Percentiles rank a stretch among this genome's conserved stretches.
These are phyloP conservation scores for Tautogolabrus adspersus DNA, from an alignment of 2,113 vertebrate genomes.

Conservation along the genomic window DNA sequence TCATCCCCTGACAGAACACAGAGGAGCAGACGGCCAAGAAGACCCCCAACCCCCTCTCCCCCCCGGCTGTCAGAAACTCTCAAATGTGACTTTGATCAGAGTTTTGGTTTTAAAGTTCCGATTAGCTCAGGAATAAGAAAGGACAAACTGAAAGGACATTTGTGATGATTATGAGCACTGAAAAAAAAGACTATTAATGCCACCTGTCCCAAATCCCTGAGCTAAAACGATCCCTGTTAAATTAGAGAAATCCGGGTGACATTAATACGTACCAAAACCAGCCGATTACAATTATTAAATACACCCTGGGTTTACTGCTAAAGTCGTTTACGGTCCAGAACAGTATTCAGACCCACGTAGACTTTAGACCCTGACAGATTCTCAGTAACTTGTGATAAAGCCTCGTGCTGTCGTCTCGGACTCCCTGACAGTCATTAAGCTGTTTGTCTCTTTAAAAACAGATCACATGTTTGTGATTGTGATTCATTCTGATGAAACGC, in stretches of 20 bases:
- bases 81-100: not conserved
- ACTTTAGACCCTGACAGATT: too few relatives aligned
- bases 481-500: conserved; percentile 53
- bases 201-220: too few relatives aligned
- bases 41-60: not conserved
- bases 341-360: too few relatives aligned
- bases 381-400: too few relatives aligned
- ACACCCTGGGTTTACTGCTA: too few relatives aligned
- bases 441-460: conserved; percentile 7
- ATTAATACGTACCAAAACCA: too few relatives aligned
- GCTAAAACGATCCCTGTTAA: too few relatives aligned
- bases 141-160: conserved; percentile 29
- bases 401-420: too few relatives aligned
- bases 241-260: too few relatives aligned
- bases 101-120: not conserved
- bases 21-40: conserved; percentile 18
- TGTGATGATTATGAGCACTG: not conserved
- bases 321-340: too few relatives aligned
- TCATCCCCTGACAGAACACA: conserved; percentile 30
- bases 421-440: too few relatives aligned
- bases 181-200: not conserved
- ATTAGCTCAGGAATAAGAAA: conserved; percentile 32
- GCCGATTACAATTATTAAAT: too few relatives aligned
- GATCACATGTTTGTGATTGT: conserved; percentile 37
- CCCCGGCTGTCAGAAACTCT: not conserved